Evolutionary conservation across 2,888 invertebrate genomes (phyloP).

Genomic region (Diloba caeruleocephala): DNA sequence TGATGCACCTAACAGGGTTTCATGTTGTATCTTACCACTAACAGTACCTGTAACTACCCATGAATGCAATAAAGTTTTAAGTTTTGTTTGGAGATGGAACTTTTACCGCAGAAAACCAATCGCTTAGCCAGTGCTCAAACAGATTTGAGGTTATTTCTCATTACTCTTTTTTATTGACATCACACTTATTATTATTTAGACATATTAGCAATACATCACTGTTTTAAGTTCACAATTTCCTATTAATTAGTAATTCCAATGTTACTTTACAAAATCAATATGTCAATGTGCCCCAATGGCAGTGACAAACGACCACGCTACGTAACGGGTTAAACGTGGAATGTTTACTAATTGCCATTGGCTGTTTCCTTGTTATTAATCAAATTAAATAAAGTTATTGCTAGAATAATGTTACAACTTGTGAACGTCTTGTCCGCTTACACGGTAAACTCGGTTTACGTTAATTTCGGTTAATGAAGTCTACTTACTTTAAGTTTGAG

Average conservation of each 20-base stretch:
- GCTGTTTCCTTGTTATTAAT: conserved; percentile 20
- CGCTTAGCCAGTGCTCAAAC: no score
- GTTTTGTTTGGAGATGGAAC: no score
- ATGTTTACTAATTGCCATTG: conserved; percentile 32
- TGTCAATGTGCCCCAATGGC: conserved; percentile 31
- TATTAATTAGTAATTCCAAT: conserved; percentile 7
- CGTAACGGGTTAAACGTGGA: conserved; percentile 22
- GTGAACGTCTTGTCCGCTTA: conserved; percentile 52
- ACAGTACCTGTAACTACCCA: no score
- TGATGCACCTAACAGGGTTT: no score
- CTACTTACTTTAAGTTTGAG: conserved; percentile 54
- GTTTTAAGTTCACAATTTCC: conserved; percentile 5
- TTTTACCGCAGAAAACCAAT: no score
- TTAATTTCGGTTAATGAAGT: conserved; percentile 62
- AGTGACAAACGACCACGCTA: conserved; percentile 36
- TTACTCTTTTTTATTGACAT: no score
- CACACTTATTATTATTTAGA: conserved; percentile 2
- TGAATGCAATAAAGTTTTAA: no score
- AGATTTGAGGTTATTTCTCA: no score
- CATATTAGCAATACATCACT: not conserved
- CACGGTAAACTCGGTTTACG: conserved; percentile 54
- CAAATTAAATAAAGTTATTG: conserved; percentile 28
- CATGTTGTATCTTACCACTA: no score
- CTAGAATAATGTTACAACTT: conserved; percentile 48
- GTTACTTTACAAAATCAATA: conserved; percentile 36